Evolutionary conservation across 2,113 vertebrate genomes (phyloP).

Genomic region (Epinephelus moara): DNA sequence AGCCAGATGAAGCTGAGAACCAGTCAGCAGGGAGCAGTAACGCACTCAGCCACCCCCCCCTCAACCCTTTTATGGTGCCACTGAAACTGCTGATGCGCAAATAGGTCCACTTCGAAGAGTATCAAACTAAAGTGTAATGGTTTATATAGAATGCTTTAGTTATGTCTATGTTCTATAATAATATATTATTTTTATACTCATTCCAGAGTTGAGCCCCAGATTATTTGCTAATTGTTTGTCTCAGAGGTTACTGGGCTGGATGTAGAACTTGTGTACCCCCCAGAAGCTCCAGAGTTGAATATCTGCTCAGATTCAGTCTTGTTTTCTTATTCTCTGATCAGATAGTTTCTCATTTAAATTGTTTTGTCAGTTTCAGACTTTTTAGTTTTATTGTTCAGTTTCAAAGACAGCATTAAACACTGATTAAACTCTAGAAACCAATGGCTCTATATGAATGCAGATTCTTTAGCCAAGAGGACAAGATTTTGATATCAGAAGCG

Average conservation of each 20-base stretch:
- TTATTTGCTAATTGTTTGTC: not conserved
- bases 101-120: not conserved
- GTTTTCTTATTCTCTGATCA: not conserved
- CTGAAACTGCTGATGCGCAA: slow-evolving; percentile 65
- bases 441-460: too few relatives aligned
- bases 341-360: not conserved
- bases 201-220: not conserved
- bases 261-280: not conserved
- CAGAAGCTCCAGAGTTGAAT: not conserved
- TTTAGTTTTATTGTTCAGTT: not conserved
- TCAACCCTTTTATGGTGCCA: slow-evolving; percentile 85
- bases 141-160: not conserved
- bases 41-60: slow-evolving; percentile 51
- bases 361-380: not conserved
- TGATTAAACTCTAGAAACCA: too few relatives aligned
- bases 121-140: not conserved
- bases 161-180: not conserved
- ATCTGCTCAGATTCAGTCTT: not conserved
- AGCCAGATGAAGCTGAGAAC: not conserved
- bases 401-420: not conserved
- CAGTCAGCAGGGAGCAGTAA: slow-evolving; percentile 24
- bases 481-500: too few relatives aligned
- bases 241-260: too few relatives aligned
- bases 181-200: not conserved
- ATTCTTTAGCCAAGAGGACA: too few relatives aligned